These are phyloP conservation scores for Myotis daubentonii DNA, from an alignment of 2,797 vertebrate genomes.

Conservation along the genomic window DNA sequence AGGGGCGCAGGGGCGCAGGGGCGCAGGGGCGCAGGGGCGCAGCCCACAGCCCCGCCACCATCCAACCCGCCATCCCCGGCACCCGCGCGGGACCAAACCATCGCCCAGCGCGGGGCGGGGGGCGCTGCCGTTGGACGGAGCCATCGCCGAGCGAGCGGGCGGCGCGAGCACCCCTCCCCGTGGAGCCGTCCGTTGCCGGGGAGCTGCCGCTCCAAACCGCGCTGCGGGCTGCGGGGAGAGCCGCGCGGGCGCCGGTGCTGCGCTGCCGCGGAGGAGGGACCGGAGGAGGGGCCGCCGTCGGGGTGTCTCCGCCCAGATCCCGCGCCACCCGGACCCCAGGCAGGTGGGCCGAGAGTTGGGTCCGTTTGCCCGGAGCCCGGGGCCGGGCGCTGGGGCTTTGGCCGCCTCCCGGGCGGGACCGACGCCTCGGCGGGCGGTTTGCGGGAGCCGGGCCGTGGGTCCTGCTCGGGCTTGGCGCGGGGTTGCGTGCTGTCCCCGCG, in stretches of 20 bases:
- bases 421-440: too few relatives aligned
- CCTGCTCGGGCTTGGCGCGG: too few relatives aligned
- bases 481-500: too few relatives aligned
- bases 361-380: not conserved
- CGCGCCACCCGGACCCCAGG: not conserved
- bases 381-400: not conserved
- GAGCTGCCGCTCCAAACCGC: not conserved
- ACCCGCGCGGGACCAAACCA: too few relatives aligned
- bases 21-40: too few relatives aligned
- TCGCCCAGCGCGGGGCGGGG: too few relatives aligned
- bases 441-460: too few relatives aligned
- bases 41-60: too few relatives aligned
- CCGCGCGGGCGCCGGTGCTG: rapidly evolving
- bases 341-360: not conserved
- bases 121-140: not conserved
- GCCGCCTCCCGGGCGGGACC: not conserved
- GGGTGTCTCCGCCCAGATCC: not conserved
- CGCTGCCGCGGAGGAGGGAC: not conserved
- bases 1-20: too few relatives aligned
- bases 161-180: rapidly evolving
- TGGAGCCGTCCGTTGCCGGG: conserved; percentile 69
- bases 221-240: not conserved
- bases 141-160: not conserved
- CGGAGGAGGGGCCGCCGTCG: not conserved
- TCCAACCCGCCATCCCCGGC: too few relatives aligned